Base-by-base conservation (phyloP, 2,888 invertebrate genomes). In the Mesopsocus fuscifrons region DNA sequence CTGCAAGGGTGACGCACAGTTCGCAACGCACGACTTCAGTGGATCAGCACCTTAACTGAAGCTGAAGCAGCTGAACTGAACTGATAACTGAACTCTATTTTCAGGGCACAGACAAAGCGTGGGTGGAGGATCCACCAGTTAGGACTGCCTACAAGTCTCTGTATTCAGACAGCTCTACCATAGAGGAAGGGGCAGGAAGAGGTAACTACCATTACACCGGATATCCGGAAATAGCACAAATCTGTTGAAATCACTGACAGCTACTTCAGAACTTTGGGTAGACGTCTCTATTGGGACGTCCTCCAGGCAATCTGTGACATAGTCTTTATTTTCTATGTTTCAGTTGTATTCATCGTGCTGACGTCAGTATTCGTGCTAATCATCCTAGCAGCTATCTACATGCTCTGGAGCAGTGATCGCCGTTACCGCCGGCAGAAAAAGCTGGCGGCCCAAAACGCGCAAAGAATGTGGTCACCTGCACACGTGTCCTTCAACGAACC, bases 61-160 rank as follows among this genome's bases (percentile, higher is more conserved):
- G n/a, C n/a, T n/a, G n/a, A n/a, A n/a, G n/a, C n/a, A n/a, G n/a
- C n/a, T n/a, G n/a, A n/a, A n/a, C n/a, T n/a, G n/a, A n/a, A n/a
- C n/a, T n/a, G n/a, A n/a, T n/a, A n/a, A n/a, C n/a, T n/a, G n/a
- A n/a, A n/a, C n/a, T n/a, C n/a, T n/a, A n/a, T n/a, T 57, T 54
- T 41, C 54, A 81, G 80, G 79, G 75, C 45, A 74, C 74, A 5
- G 82, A 48, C 2, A 77, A 75, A 53, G 76, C 77, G 0, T 87
- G 85, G 85, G 80, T 80, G 2, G 81, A 81, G 59, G 84, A 85
- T 55, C 80, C 84, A 2, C 85, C 85, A 0, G 75, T 75, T 30
- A 68, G 79, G 42, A 70, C 77, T 9, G 69, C 77, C 0, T 85
- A 84, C 57, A 76, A 77, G 52, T 78, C 82, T 1, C 64, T 74